Percentiles rank a stretch among this genome's conserved stretches.
phyloP scores from a whole-genome alignment of 2,888 invertebrate genomes.

The Noctua comes region DNA sequence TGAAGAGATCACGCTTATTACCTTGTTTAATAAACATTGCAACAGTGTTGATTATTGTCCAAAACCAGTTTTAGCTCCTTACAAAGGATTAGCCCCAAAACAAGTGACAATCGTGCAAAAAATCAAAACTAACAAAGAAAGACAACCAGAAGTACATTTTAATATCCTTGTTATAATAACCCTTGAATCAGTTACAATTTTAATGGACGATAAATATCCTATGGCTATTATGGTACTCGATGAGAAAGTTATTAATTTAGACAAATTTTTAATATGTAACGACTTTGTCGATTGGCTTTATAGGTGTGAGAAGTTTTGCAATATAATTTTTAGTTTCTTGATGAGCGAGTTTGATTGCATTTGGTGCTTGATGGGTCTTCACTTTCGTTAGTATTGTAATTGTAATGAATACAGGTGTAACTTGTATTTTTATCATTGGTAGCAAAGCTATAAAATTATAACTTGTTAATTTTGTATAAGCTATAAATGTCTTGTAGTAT shows the following conservation, averaged over 20 bases:
- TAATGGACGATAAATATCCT: slow-evolving; percentile 83
- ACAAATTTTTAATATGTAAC: slow-evolving; percentile 74
- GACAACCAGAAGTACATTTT: slow-evolving; percentile 85
- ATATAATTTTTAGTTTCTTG: slow-evolving; percentile 69
- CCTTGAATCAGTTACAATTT: slow-evolving; percentile 83
- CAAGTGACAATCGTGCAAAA: slow-evolving; percentile 82
- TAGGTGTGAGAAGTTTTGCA: slow-evolving; percentile 76
- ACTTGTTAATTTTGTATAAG: slow-evolving; percentile 1
- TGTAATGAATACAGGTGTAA: slow-evolving; percentile 24
- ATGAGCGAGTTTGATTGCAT: slow-evolving; percentile 65
- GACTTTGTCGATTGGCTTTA: slow-evolving; percentile 62
- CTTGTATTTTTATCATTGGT: slow-evolving; percentile 23
- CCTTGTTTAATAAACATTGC: slow-evolving; percentile 90
- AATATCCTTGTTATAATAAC: slow-evolving; percentile 81
- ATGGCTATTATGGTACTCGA: slow-evolving; percentile 77
- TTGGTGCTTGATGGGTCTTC: slow-evolving; percentile 26
- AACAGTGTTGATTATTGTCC: slow-evolving; percentile 86
- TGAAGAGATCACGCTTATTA: slow-evolving; percentile 83
- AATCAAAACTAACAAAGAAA: slow-evolving; percentile 81
- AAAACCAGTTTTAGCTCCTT: slow-evolving; percentile 80
- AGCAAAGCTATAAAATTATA: slow-evolving; percentile 4
- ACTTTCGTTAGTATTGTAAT: not conserved
- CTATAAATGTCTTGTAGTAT: not conserved
- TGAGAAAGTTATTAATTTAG: slow-evolving; percentile 86
- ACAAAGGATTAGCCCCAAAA: slow-evolving; percentile 68